phyloP scores from a whole-genome alignment of 2,888 invertebrate genomes.

The Trissoscelio sp. region DNA sequence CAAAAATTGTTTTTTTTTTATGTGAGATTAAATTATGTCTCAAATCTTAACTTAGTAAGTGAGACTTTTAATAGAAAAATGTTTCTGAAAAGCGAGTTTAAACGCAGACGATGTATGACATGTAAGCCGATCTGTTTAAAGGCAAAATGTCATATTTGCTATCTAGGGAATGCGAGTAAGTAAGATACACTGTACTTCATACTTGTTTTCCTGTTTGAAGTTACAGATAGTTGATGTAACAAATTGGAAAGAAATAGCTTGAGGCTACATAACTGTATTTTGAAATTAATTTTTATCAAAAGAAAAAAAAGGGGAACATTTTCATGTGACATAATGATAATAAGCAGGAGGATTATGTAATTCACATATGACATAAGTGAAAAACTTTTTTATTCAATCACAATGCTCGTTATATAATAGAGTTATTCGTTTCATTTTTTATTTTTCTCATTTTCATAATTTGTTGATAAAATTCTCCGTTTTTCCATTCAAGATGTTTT shows the following conservation, averaged over 20 bases:
- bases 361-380: neutral
- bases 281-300: neutral
- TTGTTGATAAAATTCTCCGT: too few relatives aligned
- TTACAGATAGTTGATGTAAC: conserved; percentile 17
- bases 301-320: neutral
- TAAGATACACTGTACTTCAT: conserved; percentile 3
- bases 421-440: neutral
- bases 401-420: neutral
- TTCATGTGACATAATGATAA: neutral
- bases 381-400: neutral
- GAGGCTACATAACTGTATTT: neutral
- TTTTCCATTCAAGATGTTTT: too few relatives aligned
- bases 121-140: conserved; percentile 42
- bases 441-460: too few relatives aligned
- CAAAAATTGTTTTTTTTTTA: too few relatives aligned
- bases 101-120: conserved; percentile 12
- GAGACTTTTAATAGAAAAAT: conserved; percentile 17
- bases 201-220: conserved; percentile 18
- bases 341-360: neutral
- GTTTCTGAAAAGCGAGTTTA: neutral
- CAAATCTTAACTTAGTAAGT: neutral
- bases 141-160: conserved; percentile 33
- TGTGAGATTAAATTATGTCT: too few relatives aligned
- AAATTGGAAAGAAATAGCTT: conserved; percentile 18
- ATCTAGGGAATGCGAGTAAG: conserved; percentile 31